A percentile compares a stretch with the other conserved stretches of the same genome.
phyloP scores from a whole-genome alignment of 2,113 vertebrate species.

The Chauna torquata region DNA sequence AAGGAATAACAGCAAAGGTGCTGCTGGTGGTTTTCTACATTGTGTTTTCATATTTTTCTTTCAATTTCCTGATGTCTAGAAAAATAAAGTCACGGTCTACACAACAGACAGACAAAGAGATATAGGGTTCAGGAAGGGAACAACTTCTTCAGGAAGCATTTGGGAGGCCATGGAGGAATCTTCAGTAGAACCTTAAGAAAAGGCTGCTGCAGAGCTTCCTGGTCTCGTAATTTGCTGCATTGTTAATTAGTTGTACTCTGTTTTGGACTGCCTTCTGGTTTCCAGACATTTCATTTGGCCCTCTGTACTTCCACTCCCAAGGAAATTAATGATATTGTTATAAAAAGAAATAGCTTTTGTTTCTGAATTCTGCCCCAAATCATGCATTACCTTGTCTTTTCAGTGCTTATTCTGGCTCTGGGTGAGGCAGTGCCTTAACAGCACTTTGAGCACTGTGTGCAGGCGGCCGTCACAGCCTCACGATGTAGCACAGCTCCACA shows the following conservation, averaged over 20 bases:
- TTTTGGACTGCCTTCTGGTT: neutral
- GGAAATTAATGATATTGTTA: neutral
- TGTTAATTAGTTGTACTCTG: neutral
- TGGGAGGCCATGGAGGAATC: neutral
- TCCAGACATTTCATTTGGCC: neutral
- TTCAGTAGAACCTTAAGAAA: neutral
- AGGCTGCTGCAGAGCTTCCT: neutral
- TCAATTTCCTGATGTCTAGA: neutral
- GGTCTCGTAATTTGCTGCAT: neutral
- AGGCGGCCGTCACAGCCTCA: too few species aligned
- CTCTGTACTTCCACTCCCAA: neutral
- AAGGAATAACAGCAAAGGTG: neutral
- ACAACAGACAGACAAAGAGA: neutral
- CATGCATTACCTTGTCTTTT: neutral
- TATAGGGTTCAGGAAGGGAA: rapidly evolving
- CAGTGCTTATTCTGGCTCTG: neutral
- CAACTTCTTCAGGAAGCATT: neutral
- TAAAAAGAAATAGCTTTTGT: neutral
- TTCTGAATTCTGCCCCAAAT: neutral
- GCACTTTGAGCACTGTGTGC: too few species aligned
- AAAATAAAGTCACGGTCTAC: neutral
- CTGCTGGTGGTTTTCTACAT: neutral
- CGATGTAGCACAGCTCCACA: too few species aligned
- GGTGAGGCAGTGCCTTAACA: neutral
- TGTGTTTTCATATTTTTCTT: neutral